These are phyloP conservation scores for Adela reaumurella DNA, from an alignment of 2,888 invertebrate genomes.

Conservation along the genomic window DNA sequence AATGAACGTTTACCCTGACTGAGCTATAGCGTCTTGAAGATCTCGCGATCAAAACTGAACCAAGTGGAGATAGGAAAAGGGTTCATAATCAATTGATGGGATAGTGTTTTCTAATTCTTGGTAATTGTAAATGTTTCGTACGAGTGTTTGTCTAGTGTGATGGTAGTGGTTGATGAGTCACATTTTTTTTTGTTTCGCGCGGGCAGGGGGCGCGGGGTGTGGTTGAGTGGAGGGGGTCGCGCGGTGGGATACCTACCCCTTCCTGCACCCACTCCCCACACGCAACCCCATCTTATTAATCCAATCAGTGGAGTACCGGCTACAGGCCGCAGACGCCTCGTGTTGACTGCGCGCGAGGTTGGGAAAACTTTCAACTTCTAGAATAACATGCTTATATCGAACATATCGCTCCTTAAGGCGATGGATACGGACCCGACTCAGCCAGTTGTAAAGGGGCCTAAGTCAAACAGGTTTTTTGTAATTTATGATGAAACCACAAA, in stretches of 20 bases:
- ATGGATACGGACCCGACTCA: too few species aligned
- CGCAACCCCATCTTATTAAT: constrained; percentile 56
- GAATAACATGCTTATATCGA: too few species aligned
- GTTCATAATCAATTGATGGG: too few species aligned
- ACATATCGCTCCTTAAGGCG: too few species aligned
- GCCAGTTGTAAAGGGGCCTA: too few species aligned
- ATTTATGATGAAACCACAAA: too few species aligned
- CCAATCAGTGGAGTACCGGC: constrained; percentile 48
- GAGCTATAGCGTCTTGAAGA: too few species aligned
- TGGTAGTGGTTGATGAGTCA: constrained; percentile 57
- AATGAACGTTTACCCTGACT: constrained; percentile 53
- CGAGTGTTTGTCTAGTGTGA: constrained; percentile 30
- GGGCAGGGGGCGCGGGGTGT: constrained; percentile 42
- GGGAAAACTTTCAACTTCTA: background rate
- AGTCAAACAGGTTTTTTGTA: too few species aligned
- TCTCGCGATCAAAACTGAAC: too few species aligned
- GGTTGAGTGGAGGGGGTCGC: constrained; percentile 26
- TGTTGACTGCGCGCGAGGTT: constrained; percentile 21
- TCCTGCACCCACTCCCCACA: constrained; percentile 19
- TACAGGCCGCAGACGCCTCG: constrained; percentile 51
- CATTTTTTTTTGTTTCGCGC: constrained; percentile 56
- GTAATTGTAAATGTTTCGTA: constrained; percentile 8
- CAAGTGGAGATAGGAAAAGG: too few species aligned
- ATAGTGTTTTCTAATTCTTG: background rate
- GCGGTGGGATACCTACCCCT: constrained; percentile 42